phyloP scores from a whole-genome alignment of 1,140 invertebrate species.

The Drosophila kikkawai region DNA sequence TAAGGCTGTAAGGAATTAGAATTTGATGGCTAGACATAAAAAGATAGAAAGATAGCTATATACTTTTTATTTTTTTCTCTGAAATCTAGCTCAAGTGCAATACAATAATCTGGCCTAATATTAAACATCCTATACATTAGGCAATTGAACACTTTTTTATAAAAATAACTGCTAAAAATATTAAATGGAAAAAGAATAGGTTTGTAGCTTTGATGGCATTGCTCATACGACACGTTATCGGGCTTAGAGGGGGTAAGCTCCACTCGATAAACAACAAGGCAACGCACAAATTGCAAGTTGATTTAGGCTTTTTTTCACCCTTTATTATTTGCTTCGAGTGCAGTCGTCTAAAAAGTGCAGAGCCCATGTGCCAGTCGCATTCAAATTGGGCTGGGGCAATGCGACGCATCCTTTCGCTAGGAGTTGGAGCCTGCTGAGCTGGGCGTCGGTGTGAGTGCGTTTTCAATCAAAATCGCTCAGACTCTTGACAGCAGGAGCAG shows the following conservation, averaged over 20 bases:
- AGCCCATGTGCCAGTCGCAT: conserved; percentile 42
- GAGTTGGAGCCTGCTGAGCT: conserved; percentile 7
- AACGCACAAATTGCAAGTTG: conserved; percentile 63
- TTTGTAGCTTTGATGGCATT: background rate
- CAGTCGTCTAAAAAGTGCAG: conserved; percentile 40
- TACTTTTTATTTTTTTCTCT: background rate
- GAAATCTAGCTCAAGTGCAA: background rate
- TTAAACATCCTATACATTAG: too few relatives aligned
- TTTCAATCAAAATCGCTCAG: conserved; percentile 82
- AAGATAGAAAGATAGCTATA: background rate
- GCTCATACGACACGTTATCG: conserved; percentile 16
- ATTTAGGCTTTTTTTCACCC: conserved; percentile 44
- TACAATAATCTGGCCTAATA: background rate
- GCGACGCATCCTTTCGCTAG: conserved; percentile 42
- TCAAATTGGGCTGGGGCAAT: conserved; percentile 7
- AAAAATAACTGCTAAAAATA: too few relatives aligned
- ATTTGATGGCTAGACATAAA: conserved; percentile 19
- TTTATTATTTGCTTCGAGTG: conserved; percentile 34
- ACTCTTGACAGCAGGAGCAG: conserved; percentile 49
- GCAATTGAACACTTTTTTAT: too few relatives aligned
- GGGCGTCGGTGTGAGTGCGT: conserved; percentile 52
- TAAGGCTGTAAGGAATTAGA: conserved; percentile 4
- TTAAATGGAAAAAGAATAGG: too few relatives aligned
- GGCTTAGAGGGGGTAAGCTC: background rate
- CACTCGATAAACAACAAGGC: conserved; percentile 36